phyloP scores from a whole-genome alignment of 2,797 vertebrate species.

The Clamator glandarius region DNA sequence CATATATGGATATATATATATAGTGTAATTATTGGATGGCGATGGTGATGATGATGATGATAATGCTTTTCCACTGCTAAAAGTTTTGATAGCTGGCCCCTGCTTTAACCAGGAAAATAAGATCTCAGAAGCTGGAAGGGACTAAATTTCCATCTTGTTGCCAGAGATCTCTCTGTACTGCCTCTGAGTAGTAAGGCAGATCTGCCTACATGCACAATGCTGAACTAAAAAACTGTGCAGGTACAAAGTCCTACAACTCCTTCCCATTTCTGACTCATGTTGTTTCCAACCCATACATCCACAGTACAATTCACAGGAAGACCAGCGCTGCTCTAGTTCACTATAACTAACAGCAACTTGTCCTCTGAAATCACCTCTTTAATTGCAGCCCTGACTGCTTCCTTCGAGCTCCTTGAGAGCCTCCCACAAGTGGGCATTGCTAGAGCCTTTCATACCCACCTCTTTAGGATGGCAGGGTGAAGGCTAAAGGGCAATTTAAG shows the following conservation, averaged over 20 bases:
- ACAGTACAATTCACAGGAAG: background rate
- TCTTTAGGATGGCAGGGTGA: background rate
- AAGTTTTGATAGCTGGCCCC: background rate
- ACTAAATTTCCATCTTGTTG: background rate
- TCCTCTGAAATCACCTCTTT: background rate
- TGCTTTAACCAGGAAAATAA: background rate
- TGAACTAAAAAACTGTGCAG: background rate
- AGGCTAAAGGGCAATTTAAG: background rate
- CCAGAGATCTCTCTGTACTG: background rate
- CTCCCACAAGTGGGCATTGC: background rate
- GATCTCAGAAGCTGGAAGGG: background rate
- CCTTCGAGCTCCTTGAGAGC: background rate
- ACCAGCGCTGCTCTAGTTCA: background rate
- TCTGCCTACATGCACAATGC: background rate
- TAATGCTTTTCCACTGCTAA: background rate
- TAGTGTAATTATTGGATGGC: too few relatives aligned
- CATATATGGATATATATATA: background rate
- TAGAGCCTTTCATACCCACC: background rate
- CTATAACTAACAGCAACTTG: background rate
- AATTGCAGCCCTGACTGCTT: background rate
- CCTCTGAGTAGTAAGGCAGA: background rate
- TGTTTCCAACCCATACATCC: background rate
- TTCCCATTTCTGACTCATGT: background rate
- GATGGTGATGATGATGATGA: background rate
- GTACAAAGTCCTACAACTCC: background rate